Base-by-base conservation (phyloP, 2,113 vertebrate species). In the Pituophis catenifer region DNA sequence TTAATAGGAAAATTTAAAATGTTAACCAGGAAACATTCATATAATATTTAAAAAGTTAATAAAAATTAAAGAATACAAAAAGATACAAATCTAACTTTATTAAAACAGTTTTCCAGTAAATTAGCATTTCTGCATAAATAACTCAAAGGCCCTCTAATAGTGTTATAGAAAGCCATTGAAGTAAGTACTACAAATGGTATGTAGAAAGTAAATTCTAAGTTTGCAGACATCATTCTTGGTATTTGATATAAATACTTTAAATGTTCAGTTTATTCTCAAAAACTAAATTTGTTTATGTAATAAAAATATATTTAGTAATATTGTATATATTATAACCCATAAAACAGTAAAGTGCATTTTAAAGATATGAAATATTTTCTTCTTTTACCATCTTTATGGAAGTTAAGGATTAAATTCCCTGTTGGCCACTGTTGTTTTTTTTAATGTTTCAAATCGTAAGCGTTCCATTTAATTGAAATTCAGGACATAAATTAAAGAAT, bases 161-260 rank as follows among this genome's bases (percentile, higher is more conserved):
- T 57, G n/a, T 12, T 29, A 13, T 38, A 17, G 12, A 38, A 57
- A 57, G 11, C 23, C 13, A 57, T 44, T 91, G 55, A 29, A 86
- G 33, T 57, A 48, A 55, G 33, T 24, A 8, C 90, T 52, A 86
- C 21, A 52, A 92, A 19, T 29, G 23, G 2, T 33, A 11, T 52
- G 57, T 26, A 91, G 9, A 57, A 91, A 85, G n/a, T 21, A 21
- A 38, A n/a, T 85, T 91, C n/a, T 85, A 81, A 85, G 44, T 0
- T 24, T 86, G 44, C 48, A 86, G 70, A 15, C 6, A 48, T 33
- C 38, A 12, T 57, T 86, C 11, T 50, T 88, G 54, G 4, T 88
- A 13, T 92, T 62, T 86, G 94, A 93, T n/a, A 90, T 9, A 93
- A 81, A 23, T 11, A 90, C n/a, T 88, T 65, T 87, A 85, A 33